Conservation (phyloP, 2,113 vertebrate species). For the Beaufortia kweichowensis region DNA sequence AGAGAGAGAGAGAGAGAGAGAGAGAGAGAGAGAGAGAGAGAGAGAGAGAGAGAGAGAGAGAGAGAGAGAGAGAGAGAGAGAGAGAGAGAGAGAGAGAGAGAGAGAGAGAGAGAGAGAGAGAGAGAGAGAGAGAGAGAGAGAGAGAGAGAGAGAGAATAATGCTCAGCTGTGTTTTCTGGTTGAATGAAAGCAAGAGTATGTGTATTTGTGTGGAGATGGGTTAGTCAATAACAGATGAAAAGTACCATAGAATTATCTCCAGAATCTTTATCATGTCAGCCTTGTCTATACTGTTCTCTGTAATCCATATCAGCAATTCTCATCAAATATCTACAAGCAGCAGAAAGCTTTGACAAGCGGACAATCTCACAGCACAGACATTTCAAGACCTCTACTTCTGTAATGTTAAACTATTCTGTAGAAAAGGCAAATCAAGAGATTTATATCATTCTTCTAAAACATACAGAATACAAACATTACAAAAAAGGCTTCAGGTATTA, state of each 20-base stretch:
- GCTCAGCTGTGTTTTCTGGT: no score
- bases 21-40: no score
- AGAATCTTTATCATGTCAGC: not conserved
- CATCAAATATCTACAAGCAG: not conserved
- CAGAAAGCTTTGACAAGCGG: not conserved
- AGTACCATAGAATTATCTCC: not conserved
- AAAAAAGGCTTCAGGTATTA: not conserved
- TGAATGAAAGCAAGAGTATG: not conserved
- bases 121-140: no score
- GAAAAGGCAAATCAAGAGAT: not conserved
- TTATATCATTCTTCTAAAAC: no score
- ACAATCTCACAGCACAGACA: not conserved
- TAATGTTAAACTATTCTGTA: not conserved
- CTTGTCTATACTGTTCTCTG: not conserved
- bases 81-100: not conserved
- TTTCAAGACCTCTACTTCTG: not conserved
- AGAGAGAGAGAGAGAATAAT: not conserved
- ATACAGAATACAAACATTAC: not conserved
- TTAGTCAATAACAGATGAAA: constrained; percentile 24
- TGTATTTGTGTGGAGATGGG: not conserved
- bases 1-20: no score
- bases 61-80: no score
- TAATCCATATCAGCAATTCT: constrained; percentile 11
- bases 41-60: no score
- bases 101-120: not conserved